Evolutionary conservation across 2,888 invertebrate genomes (phyloP).

Genomic region (Macrosoma leucophasiata): DNA sequence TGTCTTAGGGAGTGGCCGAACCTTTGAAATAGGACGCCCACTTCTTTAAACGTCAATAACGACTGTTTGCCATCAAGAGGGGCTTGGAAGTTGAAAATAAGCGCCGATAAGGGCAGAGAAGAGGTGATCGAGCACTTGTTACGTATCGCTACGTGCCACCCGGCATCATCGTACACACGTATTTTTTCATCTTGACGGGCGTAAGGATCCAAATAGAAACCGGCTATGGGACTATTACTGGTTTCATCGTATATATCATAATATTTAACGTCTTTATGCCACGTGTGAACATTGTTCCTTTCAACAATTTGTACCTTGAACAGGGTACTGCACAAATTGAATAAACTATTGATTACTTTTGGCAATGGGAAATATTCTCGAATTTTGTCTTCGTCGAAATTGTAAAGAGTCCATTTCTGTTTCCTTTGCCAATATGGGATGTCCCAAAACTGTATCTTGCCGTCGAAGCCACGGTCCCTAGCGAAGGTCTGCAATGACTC

Average conservation of each 20-base stretch:
- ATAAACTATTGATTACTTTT: slow-evolving; percentile 86
- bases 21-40: slow-evolving; percentile 85
- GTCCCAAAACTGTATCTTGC: slow-evolving; percentile 86
- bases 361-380: slow-evolving; percentile 89
- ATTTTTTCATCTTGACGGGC: slow-evolving; percentile 80
- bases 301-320: slow-evolving; percentile 87
- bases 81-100: slow-evolving; percentile 88
- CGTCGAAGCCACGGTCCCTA: slow-evolving; percentile 80
- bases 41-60: slow-evolving; percentile 84
- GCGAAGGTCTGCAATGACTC: slow-evolving; percentile 83
- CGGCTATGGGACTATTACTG: slow-evolving; percentile 80
- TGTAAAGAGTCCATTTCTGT: slow-evolving; percentile 79
- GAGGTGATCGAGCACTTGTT: slow-evolving; percentile 79
- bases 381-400: slow-evolving; percentile 82
- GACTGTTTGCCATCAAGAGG: slow-evolving; percentile 79
- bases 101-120: slow-evolving; percentile 84
- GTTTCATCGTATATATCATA: slow-evolving; percentile 86
- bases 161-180: slow-evolving; percentile 75
- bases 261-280: slow-evolving; percentile 91
- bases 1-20: slow-evolving; percentile 93
- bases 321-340: slow-evolving; percentile 82
- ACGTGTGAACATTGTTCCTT: slow-evolving; percentile 79
- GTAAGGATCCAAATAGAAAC: slow-evolving; percentile 91
- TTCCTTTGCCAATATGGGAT: slow-evolving; percentile 91
- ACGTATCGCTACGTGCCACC: slow-evolving; percentile 87